A percentile compares a stretch with the other conserved stretches of the same genome.
phyloP scores from a whole-genome alignment of 2,797 vertebrate species.

The Catharus ustulatus region DNA sequence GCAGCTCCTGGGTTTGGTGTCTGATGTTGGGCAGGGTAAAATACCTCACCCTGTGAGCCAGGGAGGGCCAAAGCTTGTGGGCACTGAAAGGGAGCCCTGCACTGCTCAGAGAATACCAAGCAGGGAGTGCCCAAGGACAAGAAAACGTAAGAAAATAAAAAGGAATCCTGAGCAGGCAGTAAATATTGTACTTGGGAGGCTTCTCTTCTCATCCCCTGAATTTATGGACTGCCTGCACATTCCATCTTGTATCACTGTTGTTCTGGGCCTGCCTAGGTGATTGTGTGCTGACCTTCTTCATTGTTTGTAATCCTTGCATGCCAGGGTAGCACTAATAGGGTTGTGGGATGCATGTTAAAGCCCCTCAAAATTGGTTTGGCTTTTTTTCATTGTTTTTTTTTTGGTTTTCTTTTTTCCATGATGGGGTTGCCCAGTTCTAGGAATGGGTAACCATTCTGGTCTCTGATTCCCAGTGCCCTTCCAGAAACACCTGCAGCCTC shows the following conservation, averaged over 20 bases:
- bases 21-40: not conserved
- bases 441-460: no score
- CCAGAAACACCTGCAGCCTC: not conserved
- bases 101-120: constrained; percentile 16
- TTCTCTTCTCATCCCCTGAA: constrained; percentile 32
- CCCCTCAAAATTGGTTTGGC: not conserved
- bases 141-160: constrained; percentile 8
- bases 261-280: not conserved
- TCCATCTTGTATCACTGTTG: not conserved
- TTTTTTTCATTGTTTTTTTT: no score
- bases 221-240: constrained; percentile 12
- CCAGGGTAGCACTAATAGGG: not conserved
- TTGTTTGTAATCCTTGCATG: not conserved
- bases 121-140: constrained; percentile 53
- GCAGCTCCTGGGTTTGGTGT: not conserved
- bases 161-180: constrained; percentile 52
- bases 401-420: not conserved
- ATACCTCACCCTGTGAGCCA: not conserved
- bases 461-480: not conserved
- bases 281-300: not conserved
- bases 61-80: not conserved
- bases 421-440: not conserved
- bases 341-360: not conserved
- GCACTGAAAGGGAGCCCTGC: not conserved
- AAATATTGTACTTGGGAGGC: constrained; percentile 44